phyloP scores from a whole-genome alignment of 2,888 invertebrate species.

The Cheilosia vulpina region DNA sequence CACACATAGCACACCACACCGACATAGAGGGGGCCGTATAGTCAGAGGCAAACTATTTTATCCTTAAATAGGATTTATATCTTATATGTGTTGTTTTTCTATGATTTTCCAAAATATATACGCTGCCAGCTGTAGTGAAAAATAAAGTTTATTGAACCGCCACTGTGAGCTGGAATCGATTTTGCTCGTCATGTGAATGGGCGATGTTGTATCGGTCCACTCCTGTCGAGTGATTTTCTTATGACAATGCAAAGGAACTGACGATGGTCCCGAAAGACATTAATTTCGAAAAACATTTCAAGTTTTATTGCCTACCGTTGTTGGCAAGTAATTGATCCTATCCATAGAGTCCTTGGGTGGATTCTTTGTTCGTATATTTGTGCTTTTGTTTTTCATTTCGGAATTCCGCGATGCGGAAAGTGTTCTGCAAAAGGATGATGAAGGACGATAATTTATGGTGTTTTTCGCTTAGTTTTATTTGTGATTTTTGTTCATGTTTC shows the following conservation, averaged over 20 bases:
- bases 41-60: not conserved
- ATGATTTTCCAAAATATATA: not conserved
- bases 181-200: not conserved
- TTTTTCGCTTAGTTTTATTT: slow-evolving; percentile 56
- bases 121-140: not conserved
- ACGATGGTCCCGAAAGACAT: slow-evolving; percentile 47
- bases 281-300: slow-evolving; percentile 50
- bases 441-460: slow-evolving; percentile 41
- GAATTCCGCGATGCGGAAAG: slow-evolving; percentile 13
- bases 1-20: not conserved
- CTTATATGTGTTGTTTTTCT: not conserved
- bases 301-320: slow-evolving; percentile 58
- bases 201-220: no score
- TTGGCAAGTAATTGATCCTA: slow-evolving; percentile 46
- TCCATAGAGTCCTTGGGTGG: not conserved
- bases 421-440: not conserved
- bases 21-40: not conserved
- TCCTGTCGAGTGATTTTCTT: slow-evolving; percentile 32
- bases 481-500: slow-evolving; percentile 32
- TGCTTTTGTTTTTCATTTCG: slow-evolving; percentile 20
- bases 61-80: slow-evolving; percentile 19
- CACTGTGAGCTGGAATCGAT: slow-evolving; percentile 26
- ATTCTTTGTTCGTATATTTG: not conserved
- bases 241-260: slow-evolving; percentile 13
- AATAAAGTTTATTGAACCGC: slow-evolving; percentile 53